Conservation (phyloP, 2,797 vertebrate species). For the Mastacembelus armatus region DNA sequence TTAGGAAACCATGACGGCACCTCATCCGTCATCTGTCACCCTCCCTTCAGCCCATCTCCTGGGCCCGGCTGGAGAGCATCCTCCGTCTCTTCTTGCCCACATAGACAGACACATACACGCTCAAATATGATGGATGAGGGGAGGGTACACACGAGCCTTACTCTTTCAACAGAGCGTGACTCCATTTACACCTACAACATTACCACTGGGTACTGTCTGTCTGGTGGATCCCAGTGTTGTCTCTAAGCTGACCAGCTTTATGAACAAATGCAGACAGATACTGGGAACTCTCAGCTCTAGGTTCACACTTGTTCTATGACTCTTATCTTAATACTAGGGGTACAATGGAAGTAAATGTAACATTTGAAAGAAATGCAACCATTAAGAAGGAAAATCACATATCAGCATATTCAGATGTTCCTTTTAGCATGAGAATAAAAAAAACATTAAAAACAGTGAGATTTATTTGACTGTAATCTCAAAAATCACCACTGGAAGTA, state of each 20-base stretch:
- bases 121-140: conserved; percentile 81
- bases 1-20: conserved; percentile 80
- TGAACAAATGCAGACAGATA: conserved; percentile 62
- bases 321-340: conserved; percentile 10
- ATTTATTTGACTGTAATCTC: conserved; percentile 43
- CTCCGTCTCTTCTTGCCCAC: conserved; percentile 68
- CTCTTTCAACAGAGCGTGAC: conserved; percentile 80
- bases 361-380: conserved; percentile 24
- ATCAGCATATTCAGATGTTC: conserved; percentile 53
- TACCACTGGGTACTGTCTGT: conserved; percentile 50
- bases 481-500: conserved; percentile 34
- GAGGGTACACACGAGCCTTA: conserved; percentile 61
- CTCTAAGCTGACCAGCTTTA: conserved; percentile 49
- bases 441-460: conserved; percentile 47
- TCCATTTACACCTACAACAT: conserved; percentile 77
- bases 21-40: conserved; percentile 83
- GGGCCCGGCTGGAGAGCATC: conserved; percentile 78
- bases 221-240: conserved; percentile 60
- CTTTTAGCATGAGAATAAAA: conserved; percentile 31
- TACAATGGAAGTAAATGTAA: conserved; percentile 24
- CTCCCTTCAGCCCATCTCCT: conserved; percentile 74
- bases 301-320: conserved; percentile 23
- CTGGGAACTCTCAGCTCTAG: conserved; percentile 38
- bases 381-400: conserved; percentile 29
- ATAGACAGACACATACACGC: conserved; percentile 60